Evolutionary conservation across 2,888 invertebrate species (phyloP), one percentile per base, ranked within the genome.

Genomic region (Crocallis elinguaria): DNA sequence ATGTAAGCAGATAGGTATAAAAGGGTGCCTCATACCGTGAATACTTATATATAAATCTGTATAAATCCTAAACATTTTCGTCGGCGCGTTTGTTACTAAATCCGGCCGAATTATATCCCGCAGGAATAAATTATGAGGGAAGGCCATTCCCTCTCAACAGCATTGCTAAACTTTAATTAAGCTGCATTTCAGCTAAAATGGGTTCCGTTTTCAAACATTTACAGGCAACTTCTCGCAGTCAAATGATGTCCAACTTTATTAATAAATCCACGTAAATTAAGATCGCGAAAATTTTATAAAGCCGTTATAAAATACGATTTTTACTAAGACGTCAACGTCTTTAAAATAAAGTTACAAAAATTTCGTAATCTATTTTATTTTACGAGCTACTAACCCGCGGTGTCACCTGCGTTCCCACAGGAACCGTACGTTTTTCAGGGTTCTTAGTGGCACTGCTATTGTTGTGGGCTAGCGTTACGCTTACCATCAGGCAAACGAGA

Each of bases 71-170:
- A 80, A 76, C 74, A 79, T 80, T 83, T 79, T 76, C 69, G 74
- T 66, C 69, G 67, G 67, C 71, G 70, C 76, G 73, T 82, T 84
- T 82, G 84, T 82, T 80, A 78, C 82, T 79, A 84, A 87, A 84
- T 84, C 82, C 78, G 64, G 63, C 79, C 76, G 78, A 86, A 86
- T 85, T 82, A 86, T 86, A 84, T 79, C 77, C 82, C 79, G 57
- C 76, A 73, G 77, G 83, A 86, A 88, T 88, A 88, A 87, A 88
- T 88, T 86, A 88, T 88, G 81, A 85, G 79, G 73, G 75, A 71
- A 73, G 78, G 70, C 82, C 78, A 81, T 82, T 81, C 76, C 74
- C 82, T 85, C 86, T 82, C 84, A 79, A 73, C 78, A 73, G 77
- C 73, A 75, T 68, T 73, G 75, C 83, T 81, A 82, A 87, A 86